Percentiles rank a stretch among this genome's conserved stretches.
Evolutionary conservation across 2,888 invertebrate genomes (phyloP).

Genomic region (Drosophila koepferae): DNA sequence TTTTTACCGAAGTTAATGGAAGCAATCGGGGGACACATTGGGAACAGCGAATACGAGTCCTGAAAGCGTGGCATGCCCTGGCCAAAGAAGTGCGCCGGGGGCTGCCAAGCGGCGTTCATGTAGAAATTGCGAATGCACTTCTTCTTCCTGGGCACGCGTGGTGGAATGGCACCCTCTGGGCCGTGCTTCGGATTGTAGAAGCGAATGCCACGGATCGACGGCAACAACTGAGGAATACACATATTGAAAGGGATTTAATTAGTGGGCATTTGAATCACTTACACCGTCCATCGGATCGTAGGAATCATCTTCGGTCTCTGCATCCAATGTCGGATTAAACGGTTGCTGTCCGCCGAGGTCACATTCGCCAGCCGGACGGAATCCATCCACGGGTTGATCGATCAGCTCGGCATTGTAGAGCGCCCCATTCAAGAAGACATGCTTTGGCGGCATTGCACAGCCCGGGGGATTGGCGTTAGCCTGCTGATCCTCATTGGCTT

Average conservation of each 20-base stretch:
- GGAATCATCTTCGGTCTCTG: background rate
- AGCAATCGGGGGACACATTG: background rate
- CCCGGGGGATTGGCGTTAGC: too few species aligned
- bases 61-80: slow-evolving; percentile 1
- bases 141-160: background rate
- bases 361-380: too few species aligned
- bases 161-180: slow-evolving; percentile 20
- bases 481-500: background rate
- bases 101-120: background rate
- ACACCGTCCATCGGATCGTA: slow-evolving; percentile 25
- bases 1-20: background rate
- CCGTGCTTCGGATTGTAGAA: slow-evolving; percentile 31
- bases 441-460: background rate
- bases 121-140: background rate
- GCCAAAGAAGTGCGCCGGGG: background rate
- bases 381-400: background rate
- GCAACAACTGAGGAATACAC: background rate
- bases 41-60: background rate
- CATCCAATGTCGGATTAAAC: background rate
- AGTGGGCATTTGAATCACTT: background rate
- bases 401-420: slow-evolving; percentile 23
- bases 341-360: background rate
- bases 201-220: slow-evolving; percentile 29
- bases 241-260: background rate
- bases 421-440: slow-evolving; percentile 26